Base-by-base conservation (phyloP, 2,113 vertebrate species). In the Halichoerus grypus region DNA sequence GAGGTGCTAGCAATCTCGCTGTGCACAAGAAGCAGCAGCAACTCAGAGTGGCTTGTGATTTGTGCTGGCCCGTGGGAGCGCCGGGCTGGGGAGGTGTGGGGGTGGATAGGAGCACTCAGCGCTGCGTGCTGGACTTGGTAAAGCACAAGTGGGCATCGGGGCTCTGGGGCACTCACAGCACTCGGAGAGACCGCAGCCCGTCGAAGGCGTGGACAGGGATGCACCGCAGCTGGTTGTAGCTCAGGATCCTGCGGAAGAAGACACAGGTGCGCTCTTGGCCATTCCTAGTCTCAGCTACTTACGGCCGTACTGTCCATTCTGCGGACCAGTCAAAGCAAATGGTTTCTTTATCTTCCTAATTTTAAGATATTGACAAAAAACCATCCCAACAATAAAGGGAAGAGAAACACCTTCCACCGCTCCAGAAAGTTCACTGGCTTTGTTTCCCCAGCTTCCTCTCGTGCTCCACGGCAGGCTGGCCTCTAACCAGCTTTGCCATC, bases 141-240 rank as follows among this genome's bases (percentile, higher is more conserved):
- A 36, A 5, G 1, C 31, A 0, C 3, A 46, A 36, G 69, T 7
- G 28, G n/a, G 53, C 39, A 5, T 87, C 1, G 0, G 0, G 1
- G 26, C 94, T n/a, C 94, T 53, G 14, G 28, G 77, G 95, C 98
- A 99, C 99, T 99, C 98, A 99, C 99, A 99, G 98, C 96, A 99
- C 99, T 46, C 99, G 99, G 55, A 99, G 99, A 1, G 99, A 99
- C 55, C 99, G 99, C 84, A 99, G 99, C 9, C 99, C 99, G 0
- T 99, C 98, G 94, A 99, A 99, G 13, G 99, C 99, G 2, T 99
- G 99, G 86, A 99, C 97, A 0, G 99, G 99, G 93, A 99, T 99
- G 98, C 99, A 99, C 9, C 99, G 99, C 26, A 99, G 99, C 88
- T 99, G 98, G 97, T 99, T 99, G 98, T 99, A 99, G 97, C 99